Evolutionary conservation across 2,797 vertebrate genomes (phyloP).

Genomic region (Acropternis orthonyx): DNA sequence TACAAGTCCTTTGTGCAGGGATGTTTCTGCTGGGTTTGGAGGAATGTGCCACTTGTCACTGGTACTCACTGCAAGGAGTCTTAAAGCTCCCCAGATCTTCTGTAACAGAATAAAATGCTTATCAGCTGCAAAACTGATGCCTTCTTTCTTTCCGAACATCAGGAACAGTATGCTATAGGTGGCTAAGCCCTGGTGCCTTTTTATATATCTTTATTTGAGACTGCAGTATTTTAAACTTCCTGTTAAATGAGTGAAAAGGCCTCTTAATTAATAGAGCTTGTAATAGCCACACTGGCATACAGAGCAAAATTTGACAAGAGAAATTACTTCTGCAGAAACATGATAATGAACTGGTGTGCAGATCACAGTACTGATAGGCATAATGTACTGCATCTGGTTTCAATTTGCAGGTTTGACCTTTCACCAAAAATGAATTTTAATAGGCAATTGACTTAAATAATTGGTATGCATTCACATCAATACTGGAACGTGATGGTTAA

Average conservation of each 20-base stretch:
- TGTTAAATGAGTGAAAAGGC: neutral
- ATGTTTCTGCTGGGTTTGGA: neutral
- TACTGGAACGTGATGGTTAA: conserved; percentile 23
- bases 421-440: conserved; percentile 63
- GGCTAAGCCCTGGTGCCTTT: neutral
- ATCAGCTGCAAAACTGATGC: neutral
- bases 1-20: neutral
- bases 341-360: conserved; percentile 39
- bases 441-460: conserved; percentile 66
- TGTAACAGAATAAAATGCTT: neutral
- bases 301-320: conserved; percentile 7
- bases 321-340: conserved; percentile 33
- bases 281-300: neutral
- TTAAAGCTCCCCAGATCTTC: neutral
- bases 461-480: conserved; percentile 28
- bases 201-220: neutral
- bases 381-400: conserved; percentile 53
- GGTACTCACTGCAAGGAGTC: neutral
- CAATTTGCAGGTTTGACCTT: conserved; percentile 60
- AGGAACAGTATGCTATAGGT: neutral
- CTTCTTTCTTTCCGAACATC: neutral
- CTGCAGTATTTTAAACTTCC: neutral
- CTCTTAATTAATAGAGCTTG: conserved; percentile 29
- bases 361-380: conserved; percentile 41
- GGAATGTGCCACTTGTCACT: neutral